Conservation (phyloP, 2,113 vertebrate genomes). For the Ancistrus triradiatus region DNA sequence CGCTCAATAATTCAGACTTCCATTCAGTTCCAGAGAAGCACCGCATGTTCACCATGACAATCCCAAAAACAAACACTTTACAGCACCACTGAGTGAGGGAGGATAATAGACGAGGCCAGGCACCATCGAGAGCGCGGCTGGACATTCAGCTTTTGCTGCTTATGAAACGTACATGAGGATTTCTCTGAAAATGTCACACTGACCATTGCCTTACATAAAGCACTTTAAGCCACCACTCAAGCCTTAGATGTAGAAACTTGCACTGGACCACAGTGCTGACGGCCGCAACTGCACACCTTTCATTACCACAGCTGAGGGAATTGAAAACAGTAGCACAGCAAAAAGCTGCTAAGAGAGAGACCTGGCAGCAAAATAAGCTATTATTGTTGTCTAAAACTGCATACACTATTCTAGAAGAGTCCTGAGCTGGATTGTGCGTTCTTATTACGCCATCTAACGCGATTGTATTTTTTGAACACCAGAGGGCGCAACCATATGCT, state of each 20-base stretch:
- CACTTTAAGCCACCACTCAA: background rate
- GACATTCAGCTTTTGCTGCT: background rate
- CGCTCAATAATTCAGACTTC: conserved; percentile 42
- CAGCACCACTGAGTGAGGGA: conserved; percentile 6
- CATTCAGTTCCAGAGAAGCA: conserved; percentile 7
- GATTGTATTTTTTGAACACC: no score
- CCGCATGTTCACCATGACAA: conserved; percentile 7
- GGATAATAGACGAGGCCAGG: background rate
- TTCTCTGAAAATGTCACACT: background rate
- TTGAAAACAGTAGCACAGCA: background rate
- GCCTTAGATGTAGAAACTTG: no score
- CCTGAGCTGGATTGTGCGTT: no score
- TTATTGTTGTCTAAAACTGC: no score
- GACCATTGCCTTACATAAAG: background rate
- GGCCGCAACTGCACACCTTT: background rate
- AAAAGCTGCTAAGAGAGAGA: background rate
- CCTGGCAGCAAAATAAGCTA: no score
- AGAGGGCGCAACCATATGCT: no score
- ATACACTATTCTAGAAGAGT: no score
- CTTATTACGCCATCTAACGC: no score
- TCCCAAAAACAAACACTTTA: conserved; percentile 12
- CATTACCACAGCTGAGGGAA: no score
- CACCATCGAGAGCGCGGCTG: background rate
- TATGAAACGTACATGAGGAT: conserved; percentile 4
- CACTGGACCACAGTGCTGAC: no score